Evolutionary conservation across 2,113 vertebrate genomes (phyloP), one percentile per base, ranked within the genome.

Genomic region (Antennarius striatus): DNA sequence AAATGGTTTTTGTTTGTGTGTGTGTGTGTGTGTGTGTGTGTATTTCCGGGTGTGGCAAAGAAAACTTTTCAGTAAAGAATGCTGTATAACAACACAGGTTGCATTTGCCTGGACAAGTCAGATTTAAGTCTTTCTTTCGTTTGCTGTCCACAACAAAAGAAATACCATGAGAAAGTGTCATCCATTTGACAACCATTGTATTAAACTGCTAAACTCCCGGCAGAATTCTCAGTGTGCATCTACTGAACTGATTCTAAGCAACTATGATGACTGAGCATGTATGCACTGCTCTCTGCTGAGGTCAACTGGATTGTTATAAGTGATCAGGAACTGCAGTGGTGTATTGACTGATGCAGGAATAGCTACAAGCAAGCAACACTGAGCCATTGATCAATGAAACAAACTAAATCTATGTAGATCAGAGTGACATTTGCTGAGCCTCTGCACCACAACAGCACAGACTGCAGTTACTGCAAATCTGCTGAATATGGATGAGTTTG

Each of bases 291-390:
- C 64, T 77, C 52, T 86, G 82, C 86, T 77, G 87, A 89, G 84
- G 89, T 83, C 89, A 88, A 83, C 77, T 73, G 82, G 84, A 89
- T 88, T 16, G 62, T 4, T 83, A 87, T 78, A 82, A 72, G 63
- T 64, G 15, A 56, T 85, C 28, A 36, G 52, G 29, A 81, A 64
- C 79, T 81, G 85, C 89, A 90, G 82, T 68, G 73, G 77, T 12
- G 46, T 92, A 93, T 92, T 83, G 90, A 91, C 61, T 49, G 65
- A 60, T 47, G 75, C 85, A 89, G 85, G 68, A 91, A 91, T 89
- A 89, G 86, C 86, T 73, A 69, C 82, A 75, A 77, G 83, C 82
- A 79, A 73, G 68, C 80, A 73, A 79, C 52, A 68, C 67, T 72
- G 63, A 77, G 78, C 73, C 65, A 80, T 9, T 73, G 83, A 92